Conservation (phyloP, 2,113 vertebrate species). For the Gobius niger region DNA sequence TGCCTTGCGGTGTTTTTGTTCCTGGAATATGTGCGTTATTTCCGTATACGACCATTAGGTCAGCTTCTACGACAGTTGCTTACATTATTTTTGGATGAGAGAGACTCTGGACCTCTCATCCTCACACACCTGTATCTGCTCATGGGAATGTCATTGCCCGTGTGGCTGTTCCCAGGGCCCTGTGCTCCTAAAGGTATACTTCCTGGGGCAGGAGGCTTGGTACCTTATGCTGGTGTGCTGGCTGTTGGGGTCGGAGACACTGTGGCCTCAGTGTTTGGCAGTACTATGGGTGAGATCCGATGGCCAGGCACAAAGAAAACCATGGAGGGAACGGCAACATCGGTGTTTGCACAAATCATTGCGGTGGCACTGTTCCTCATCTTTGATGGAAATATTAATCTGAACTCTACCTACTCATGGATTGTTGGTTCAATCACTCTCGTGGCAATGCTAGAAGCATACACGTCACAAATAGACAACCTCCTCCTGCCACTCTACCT, state of each 20-base stretch:
- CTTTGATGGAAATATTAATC: slow-evolving; percentile 86
- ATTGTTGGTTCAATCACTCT: slow-evolving; percentile 87
- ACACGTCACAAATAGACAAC: slow-evolving; percentile 96
- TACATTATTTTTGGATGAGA: slow-evolving; percentile 91
- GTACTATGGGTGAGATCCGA: slow-evolving; percentile 89
- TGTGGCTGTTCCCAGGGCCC: slow-evolving; percentile 90
- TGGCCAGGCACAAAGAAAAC: slow-evolving; percentile 99
- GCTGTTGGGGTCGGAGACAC: slow-evolving; percentile 94
- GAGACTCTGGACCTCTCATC: slow-evolving; percentile 95
- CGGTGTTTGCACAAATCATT: slow-evolving; percentile 94
- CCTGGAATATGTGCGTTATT: slow-evolving; percentile 90
- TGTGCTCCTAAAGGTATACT: slow-evolving; percentile 85
- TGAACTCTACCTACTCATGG: slow-evolving; percentile 92
- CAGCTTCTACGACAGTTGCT: slow-evolving; percentile 85
- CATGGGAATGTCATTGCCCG: slow-evolving; percentile 90
- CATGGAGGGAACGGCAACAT: slow-evolving; percentile 92
- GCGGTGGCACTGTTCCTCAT: slow-evolving; percentile 93
- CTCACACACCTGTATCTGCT: slow-evolving; percentile 95
- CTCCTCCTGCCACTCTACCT: slow-evolving; percentile 94
- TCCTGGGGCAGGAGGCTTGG: slow-evolving; percentile 82
- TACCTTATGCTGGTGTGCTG: slow-evolving; percentile 91
- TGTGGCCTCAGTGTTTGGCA: slow-evolving; percentile 89
- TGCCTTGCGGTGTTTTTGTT: slow-evolving; percentile 88
- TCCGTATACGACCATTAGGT: slow-evolving; percentile 90
- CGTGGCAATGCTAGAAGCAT: slow-evolving; percentile 93